Conservation (phyloP, 2,888 invertebrate species). For the Acholoe squamosa region DNA sequence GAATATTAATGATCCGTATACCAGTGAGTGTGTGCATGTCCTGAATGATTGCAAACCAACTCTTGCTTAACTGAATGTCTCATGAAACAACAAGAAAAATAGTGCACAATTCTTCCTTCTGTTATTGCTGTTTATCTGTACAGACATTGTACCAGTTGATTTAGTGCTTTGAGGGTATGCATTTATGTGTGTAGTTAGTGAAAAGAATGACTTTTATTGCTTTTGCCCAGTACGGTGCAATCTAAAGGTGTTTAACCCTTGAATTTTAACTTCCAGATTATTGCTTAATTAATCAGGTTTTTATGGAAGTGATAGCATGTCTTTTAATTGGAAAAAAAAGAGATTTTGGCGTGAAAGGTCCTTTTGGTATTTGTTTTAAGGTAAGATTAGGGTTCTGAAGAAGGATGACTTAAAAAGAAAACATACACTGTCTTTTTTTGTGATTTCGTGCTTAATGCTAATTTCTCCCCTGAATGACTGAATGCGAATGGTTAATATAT, state of each 20-base stretch:
- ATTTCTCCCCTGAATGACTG: not conserved
- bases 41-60: not conserved
- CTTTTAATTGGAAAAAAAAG: not conserved
- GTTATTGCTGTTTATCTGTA: not conserved
- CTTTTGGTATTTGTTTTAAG: not conserved
- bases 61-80: slow-evolving; percentile 14
- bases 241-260: not conserved
- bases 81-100: not conserved
- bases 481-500: not conserved
- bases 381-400: not conserved
- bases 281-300: slow-evolving; percentile 26
- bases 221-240: not conserved
- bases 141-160: not conserved
- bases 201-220: not conserved
- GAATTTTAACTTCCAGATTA: not conserved
- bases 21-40: not conserved
- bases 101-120: not conserved
- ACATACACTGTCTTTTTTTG: not conserved
- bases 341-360: not conserved
- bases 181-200: slow-evolving; percentile 21
- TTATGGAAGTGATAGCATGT: not conserved
- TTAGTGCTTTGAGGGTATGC: slow-evolving; percentile 22
- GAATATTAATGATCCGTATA: not conserved
- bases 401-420: not conserved
- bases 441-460: slow-evolving; percentile 7